phyloP scores from a whole-genome alignment of 2,113 vertebrate genomes.

The Neogobius melanostomus region DNA sequence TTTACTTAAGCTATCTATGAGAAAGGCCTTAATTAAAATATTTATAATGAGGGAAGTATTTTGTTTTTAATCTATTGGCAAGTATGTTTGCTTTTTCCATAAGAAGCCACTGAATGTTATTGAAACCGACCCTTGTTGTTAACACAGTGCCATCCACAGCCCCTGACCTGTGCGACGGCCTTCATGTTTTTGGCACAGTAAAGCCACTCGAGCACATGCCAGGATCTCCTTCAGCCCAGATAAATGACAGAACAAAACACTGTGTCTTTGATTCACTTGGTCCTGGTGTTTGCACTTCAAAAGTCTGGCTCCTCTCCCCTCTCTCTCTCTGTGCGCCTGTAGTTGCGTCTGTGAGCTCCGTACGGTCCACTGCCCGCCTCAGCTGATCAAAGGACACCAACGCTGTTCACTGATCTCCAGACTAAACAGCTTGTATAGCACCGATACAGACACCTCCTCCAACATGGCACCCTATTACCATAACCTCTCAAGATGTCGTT shows the following conservation, averaged over 20 bases:
- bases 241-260: constrained; percentile 34
- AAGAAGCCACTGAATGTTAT: neutral
- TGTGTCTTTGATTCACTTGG: constrained; percentile 39
- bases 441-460: constrained; percentile 25
- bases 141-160: constrained; percentile 8
- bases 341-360: constrained; percentile 20
- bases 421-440: constrained; percentile 59
- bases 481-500: neutral
- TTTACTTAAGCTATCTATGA: too few species aligned
- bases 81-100: too few species aligned
- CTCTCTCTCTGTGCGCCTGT: neutral
- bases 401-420: constrained; percentile 59
- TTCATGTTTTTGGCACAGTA: neutral
- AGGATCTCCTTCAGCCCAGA: constrained; percentile 32
- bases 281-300: constrained; percentile 58
- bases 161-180: neutral
- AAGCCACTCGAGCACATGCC: neutral
- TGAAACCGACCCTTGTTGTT: constrained; percentile 13
- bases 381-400: constrained; percentile 68
- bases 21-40: too few species aligned
- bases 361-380: constrained; percentile 37
- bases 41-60: too few species aligned
- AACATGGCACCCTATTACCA: neutral
- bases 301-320: constrained; percentile 20
- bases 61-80: too few species aligned